A percentile compares a stretch with the other conserved stretches of the same genome.
Evolutionary conservation across 1,140 invertebrate species (phyloP).

Genomic region (Pseudomyrmex sp.): DNA sequence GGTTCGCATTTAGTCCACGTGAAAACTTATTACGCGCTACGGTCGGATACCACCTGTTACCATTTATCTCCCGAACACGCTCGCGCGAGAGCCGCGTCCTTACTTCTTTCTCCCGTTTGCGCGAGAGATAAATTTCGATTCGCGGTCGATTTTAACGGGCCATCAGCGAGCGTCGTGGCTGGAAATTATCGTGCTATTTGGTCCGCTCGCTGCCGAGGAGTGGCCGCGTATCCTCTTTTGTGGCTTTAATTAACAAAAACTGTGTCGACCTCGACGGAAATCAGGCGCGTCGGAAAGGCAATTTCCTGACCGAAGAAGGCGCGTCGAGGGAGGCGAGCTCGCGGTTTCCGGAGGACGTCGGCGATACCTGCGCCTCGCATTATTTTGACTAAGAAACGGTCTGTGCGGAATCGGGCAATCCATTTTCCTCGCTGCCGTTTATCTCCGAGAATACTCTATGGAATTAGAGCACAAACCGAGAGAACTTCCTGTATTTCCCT

Average conservation of each 20-base stretch:
- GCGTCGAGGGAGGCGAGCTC: not conserved
- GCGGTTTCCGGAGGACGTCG: too few relatives aligned
- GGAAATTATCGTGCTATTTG: not conserved
- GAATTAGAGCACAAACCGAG: conserved; percentile 54
- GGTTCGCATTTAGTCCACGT: conserved; percentile 54
- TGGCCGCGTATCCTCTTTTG: not conserved
- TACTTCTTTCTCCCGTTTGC: conserved; percentile 24
- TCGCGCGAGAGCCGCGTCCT: conserved; percentile 9
- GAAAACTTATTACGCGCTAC: conserved; percentile 58
- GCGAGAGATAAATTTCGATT: conserved; percentile 38
- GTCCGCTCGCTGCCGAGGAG: not conserved
- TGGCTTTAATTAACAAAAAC: conserved; percentile 44
- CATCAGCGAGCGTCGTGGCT: not conserved
- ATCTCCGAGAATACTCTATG: conserved; percentile 57
- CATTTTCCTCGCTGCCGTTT: conserved; percentile 52
- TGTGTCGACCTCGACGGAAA: not conserved
- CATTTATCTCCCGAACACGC: conserved; percentile 53
- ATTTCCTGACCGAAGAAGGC: not conserved
- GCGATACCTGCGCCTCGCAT: conserved; percentile 10
- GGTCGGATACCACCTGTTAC: conserved; percentile 56
- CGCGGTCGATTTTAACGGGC: conserved; percentile 16
- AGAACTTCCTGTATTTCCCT: conserved; percentile 29
- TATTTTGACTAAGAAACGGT: conserved; percentile 63
- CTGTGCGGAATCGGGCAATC: conserved; percentile 21
- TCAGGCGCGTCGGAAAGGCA: not conserved